A percentile compares a stretch with the other conserved stretches of the same genome.
Evolutionary conservation across 2,113 vertebrate species (phyloP).

Genomic region (Rhinopomastus cyanomelas): DNA sequence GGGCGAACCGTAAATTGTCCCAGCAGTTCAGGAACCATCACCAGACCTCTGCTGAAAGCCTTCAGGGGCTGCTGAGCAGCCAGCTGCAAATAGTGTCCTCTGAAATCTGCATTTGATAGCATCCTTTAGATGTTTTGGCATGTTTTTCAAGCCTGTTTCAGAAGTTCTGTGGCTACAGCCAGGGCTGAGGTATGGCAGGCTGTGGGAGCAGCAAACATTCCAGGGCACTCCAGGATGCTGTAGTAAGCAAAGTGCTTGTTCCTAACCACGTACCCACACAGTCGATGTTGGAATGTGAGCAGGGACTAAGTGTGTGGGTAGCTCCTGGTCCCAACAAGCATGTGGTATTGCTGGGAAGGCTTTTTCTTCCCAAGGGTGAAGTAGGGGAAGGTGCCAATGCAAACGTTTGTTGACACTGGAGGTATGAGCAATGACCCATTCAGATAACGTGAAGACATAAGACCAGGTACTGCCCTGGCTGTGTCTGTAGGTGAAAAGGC

Average conservation of each 20-base stretch:
- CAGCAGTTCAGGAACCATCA: not conserved
- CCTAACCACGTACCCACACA: not conserved
- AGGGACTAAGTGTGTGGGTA: not conserved
- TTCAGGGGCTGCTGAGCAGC: not conserved
- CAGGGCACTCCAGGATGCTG: not conserved
- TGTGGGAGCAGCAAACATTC: not conserved
- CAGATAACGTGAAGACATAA: not conserved
- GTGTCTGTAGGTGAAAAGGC: not conserved
- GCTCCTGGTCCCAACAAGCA: not conserved
- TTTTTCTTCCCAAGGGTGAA: not conserved
- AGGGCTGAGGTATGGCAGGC: fast-evolving
- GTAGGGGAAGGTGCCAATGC: not conserved
- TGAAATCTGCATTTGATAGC: not conserved
- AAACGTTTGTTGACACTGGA: not conserved
- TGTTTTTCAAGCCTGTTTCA: not conserved
- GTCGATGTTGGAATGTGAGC: not conserved
- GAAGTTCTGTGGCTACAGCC: not conserved
- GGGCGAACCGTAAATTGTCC: not conserved
- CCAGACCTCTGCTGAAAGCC: not conserved
- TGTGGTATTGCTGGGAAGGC: not conserved
- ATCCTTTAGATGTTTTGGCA: not conserved
- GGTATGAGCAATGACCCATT: too few species aligned
- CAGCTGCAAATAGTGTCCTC: not conserved
- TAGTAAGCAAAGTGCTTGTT: not conserved
- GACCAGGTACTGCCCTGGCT: not conserved